Evolutionary conservation across 2,797 vertebrate genomes (phyloP), one percentile per base, ranked within the genome.

Genomic region (Prionace glauca): DNA sequence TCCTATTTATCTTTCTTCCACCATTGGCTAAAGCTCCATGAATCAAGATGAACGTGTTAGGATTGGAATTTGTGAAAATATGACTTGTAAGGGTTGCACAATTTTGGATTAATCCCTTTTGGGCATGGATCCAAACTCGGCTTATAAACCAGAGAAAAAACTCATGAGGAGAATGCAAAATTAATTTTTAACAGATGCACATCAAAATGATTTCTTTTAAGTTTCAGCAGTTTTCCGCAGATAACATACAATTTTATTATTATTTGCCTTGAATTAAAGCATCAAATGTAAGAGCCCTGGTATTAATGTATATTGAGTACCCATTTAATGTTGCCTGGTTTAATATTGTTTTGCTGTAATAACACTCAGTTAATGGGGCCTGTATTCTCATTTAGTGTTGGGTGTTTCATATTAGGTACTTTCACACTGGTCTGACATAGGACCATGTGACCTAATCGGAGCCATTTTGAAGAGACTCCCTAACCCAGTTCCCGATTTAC

Each of bases 131-230:
- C 88, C 88, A 92, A 62, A 11, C 62, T 67, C 7, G n/a, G 29
- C 56, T 62, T 90, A n/a, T 62, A 65, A 90, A 32, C 12, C 60
- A 67, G 90, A 67, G 67, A 24, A 60, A 67, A 92, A 36, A 12
- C 32, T 81, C 22, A 11, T 92, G 90, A 67, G 62, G 62, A 92
- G 7, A 67, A 67, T 67, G 90, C 90, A 92, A 67, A 92, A 18
- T 67, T 67, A 91, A 67, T n/a, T 92, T 67, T 92, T 36, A 92
- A 67, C 90, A 92, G 90, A 67, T 67, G 62, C n/a, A n/a, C 32
- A 67, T 36, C 62, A 92, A 41, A 92, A 67, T 92, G 1, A n/a
- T 36, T 92, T 92, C 62, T 20, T 67, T 92, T 92, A n/a, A 67
- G n/a, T 8, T 67, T 92, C 65, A 62, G 62, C 90, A 92, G 32